Evolutionary conservation across 64 coral and sea anemone species (phyloP).

Genomic region (Actinia equina): DNA sequence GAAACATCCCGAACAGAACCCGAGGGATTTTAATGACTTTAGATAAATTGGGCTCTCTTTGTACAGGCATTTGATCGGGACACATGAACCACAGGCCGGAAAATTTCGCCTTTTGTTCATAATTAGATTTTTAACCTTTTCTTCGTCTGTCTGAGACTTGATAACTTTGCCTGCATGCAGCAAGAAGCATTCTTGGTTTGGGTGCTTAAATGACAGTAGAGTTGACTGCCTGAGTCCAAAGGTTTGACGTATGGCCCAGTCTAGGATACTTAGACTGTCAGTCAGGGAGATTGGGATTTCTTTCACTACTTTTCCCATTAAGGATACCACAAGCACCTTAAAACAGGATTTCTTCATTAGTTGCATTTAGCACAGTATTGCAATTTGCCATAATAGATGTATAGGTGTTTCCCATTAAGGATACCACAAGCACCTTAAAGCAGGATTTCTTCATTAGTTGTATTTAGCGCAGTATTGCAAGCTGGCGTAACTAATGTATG

Average conservation of each 20-base stretch:
- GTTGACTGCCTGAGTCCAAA: constrained; percentile 36
- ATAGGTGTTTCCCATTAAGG: constrained; percentile 37
- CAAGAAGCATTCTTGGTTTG: constrained; percentile 6
- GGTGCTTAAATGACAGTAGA: constrained; percentile 27
- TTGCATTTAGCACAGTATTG: too few relatives aligned
- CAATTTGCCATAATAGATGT: too few relatives aligned
- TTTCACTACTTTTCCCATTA: constrained; percentile 31
- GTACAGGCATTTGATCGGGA: constrained; percentile 35
- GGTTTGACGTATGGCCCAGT: constrained; percentile 25
- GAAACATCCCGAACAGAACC: constrained; percentile 22
- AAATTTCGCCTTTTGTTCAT: constrained; percentile 51
- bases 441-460: not conserved
- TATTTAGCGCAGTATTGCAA: too few relatives aligned
- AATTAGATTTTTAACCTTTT: constrained; percentile 31
- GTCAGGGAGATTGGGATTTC: constrained; percentile 17
- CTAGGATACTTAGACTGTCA: constrained; percentile 18
- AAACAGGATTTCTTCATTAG: not conserved
- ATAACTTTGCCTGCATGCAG: constrained; percentile 29
- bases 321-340: constrained; percentile 33
- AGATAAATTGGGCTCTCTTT: constrained; percentile 28
- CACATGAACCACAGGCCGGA: not conserved
- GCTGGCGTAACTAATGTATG: too few relatives aligned
- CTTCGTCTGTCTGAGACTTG: constrained; percentile 34
- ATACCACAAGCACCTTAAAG: constrained; percentile 33
- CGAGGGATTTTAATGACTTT: constrained; percentile 31